phyloP scores from a whole-genome alignment of 2,888 invertebrate genomes.

The Cheilosia scutellata region DNA sequence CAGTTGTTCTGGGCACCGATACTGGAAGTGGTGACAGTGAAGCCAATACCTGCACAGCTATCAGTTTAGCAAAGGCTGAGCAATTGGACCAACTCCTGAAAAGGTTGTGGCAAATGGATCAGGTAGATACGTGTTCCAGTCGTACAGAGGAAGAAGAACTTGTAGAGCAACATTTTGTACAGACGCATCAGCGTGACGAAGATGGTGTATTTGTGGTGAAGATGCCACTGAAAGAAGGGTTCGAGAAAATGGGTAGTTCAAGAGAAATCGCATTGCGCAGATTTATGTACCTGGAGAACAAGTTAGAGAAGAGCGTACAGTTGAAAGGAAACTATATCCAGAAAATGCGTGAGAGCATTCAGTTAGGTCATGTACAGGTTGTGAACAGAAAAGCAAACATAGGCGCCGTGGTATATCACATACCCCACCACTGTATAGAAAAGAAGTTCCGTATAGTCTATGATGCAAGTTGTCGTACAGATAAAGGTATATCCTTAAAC shows the following conservation, averaged over 20 bases:
- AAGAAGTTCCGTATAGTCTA: constrained; percentile 16
- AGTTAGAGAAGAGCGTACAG: too few relatives aligned
- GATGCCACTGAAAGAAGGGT: constrained; percentile 2
- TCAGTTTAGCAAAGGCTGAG: neutral
- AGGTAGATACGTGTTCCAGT: constrained; percentile 4
- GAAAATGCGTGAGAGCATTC: neutral
- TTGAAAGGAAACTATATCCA: too few relatives aligned
- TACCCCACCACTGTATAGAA: constrained; percentile 23
- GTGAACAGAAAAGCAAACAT: neutral
- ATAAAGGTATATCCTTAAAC: constrained; percentile 10
- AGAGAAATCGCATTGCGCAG: neutral
- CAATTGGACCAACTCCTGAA: constrained; percentile 10
- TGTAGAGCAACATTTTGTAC: constrained; percentile 8
- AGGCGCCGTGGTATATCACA: constrained; percentile 2
- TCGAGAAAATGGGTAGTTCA: neutral
- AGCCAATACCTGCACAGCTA: neutral
- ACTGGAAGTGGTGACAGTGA: neutral
- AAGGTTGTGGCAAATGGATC: constrained; percentile 7
- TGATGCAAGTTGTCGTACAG: constrained; percentile 28
- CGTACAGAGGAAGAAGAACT: constrained; percentile 26
- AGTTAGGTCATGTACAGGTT: constrained; percentile 7
- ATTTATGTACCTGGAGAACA: neutral
- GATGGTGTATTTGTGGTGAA: constrained; percentile 7
- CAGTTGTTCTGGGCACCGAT: neutral
- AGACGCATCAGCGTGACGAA: neutral